Percentiles rank a stretch among this genome's conserved stretches.
Conservation (phyloP, 2,888 invertebrate species). For the Eulithis prunata region DNA sequence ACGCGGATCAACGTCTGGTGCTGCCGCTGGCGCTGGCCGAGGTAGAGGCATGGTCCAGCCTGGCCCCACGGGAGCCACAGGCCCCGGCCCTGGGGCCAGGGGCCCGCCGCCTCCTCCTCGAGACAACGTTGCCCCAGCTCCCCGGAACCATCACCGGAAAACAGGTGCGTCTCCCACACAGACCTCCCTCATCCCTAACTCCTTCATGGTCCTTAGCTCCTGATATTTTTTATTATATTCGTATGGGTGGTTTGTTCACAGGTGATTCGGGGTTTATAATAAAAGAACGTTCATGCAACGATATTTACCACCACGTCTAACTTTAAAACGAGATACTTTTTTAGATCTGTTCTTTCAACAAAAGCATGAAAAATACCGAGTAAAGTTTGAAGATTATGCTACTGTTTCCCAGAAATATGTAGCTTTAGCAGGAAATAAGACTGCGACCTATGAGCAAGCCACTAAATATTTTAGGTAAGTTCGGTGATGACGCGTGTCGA, state of each 20-base stretch:
- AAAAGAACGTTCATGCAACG: neutral
- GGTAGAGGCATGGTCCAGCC: conserved; percentile 53
- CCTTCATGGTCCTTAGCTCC: conserved; percentile 39
- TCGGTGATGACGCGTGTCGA: conserved; percentile 69
- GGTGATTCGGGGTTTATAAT: conserved; percentile 22
- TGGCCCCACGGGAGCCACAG: conserved; percentile 54
- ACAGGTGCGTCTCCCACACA: conserved; percentile 68
- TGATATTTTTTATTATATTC: conserved; percentile 46
- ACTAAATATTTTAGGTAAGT: conserved; percentile 70
- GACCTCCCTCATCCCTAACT: conserved; percentile 25
- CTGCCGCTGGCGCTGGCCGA: conserved; percentile 49
- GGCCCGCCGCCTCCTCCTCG: conserved; percentile 95
- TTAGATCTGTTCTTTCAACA: neutral
- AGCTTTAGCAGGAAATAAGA: neutral
- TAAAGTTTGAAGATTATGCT: no score
- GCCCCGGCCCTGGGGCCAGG: conserved; percentile 89
- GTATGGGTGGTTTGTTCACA: conserved; percentile 50
- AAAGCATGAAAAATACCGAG: neutral
- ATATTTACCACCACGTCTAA: no score
- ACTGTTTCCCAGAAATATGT: neutral
- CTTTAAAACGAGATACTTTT: neutral
- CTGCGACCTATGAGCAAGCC: conserved; percentile 45
- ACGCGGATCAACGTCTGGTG: conserved; percentile 53
- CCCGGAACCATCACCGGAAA: conserved; percentile 76
- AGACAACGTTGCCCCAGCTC: conserved; percentile 84